Conservation (phyloP, 2,797 vertebrate species). For the Gobionotothen gibberifrons region DNA sequence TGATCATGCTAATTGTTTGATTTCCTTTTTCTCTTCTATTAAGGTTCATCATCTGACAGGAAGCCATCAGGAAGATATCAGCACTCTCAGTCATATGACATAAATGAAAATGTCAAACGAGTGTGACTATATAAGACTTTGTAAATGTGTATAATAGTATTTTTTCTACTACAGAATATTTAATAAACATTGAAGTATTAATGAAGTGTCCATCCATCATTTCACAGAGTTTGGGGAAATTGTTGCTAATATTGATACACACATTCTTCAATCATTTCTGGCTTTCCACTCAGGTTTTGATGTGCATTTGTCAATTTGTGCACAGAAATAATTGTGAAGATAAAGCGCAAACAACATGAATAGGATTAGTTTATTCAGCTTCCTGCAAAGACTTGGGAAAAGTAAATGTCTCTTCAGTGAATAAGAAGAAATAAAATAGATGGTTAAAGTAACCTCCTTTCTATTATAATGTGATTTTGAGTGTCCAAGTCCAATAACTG, state of each 20-base stretch:
- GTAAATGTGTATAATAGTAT: constrained; percentile 18
- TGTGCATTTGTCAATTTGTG: no score
- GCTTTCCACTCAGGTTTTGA: no score
- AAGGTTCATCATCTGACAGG: constrained; percentile 31
- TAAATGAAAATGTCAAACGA: background rate
- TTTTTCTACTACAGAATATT: background rate
- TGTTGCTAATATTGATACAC: no score
- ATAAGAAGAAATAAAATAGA: background rate
- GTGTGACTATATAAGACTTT: constrained; percentile 16
- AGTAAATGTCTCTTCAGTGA: background rate
- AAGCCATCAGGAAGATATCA: constrained; percentile 7
- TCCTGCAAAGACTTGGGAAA: background rate
- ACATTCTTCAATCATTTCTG: no score
- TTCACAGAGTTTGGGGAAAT: no score
- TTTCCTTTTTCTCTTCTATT: constrained; percentile 15
- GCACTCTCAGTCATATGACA: background rate
- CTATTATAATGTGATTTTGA: background rate
- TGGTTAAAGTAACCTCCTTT: background rate
- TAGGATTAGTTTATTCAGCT: background rate
- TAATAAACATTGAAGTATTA: constrained; percentile 21
- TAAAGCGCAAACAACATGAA: background rate
- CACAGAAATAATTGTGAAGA: background rate
- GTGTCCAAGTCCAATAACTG: background rate
- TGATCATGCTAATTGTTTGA: background rate
- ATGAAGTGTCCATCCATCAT: no score